These are phyloP conservation scores for Drosophila tripunctata DNA, from an alignment of 2,888 invertebrate species.

Conservation along the genomic window DNA sequence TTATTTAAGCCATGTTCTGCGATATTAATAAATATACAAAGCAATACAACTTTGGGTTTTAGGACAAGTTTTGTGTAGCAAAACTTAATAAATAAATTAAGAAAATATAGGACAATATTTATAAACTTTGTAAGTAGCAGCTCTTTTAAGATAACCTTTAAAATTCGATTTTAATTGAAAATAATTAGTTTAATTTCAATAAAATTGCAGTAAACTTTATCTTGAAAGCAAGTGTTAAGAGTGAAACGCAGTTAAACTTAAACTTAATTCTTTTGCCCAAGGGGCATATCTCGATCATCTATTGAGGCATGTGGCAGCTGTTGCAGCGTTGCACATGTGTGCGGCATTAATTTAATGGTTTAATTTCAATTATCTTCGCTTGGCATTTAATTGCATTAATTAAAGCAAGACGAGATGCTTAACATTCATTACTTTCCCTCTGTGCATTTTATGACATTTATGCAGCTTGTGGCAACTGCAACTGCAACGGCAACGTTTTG, in stretches of 20 bases:
- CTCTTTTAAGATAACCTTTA: no score
- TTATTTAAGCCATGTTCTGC: slow-evolving; percentile 35
- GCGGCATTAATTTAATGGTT: slow-evolving; percentile 48
- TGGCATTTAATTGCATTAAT: slow-evolving; percentile 74
- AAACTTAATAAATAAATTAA: no score
- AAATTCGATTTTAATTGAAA: no score
- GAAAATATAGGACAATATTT: no score
- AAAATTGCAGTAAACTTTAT: neutral
- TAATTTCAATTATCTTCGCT: slow-evolving; percentile 67
- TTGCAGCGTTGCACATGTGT: slow-evolving; percentile 29
- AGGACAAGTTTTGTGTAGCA: no score
- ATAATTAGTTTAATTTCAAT: no score
- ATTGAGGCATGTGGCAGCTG: neutral
- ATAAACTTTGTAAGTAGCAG: no score
- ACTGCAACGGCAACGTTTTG: neutral
- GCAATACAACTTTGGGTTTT: neutral
- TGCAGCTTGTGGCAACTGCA: slow-evolving; percentile 11
- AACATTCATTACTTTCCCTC: slow-evolving; percentile 63
- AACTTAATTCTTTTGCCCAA: neutral
- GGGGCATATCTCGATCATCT: neutral
- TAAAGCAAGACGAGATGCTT: slow-evolving; percentile 71
- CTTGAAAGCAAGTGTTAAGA: neutral
- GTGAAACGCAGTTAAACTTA: neutral
- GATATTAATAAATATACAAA: slow-evolving; percentile 1
- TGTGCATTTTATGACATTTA: slow-evolving; percentile 49